phyloP scores from a whole-genome alignment of 2,888 invertebrate genomes.

The Conops quadrifasciatus region DNA sequence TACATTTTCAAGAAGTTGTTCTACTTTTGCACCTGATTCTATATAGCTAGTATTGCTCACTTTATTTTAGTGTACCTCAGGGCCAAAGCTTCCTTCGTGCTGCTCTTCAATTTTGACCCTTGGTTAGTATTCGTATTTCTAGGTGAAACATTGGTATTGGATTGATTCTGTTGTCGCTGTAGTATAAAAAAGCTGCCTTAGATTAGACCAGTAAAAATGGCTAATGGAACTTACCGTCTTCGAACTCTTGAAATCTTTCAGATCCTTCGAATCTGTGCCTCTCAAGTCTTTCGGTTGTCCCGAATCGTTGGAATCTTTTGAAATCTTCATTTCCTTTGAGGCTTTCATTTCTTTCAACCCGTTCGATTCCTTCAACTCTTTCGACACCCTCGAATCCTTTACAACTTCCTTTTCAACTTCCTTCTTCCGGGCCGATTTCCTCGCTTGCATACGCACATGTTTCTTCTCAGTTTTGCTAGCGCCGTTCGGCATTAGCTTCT shows the following conservation, averaged over 20 bases:
- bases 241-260: not conserved
- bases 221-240: not conserved
- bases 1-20: constrained; percentile 24
- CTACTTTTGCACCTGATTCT: constrained; percentile 25
- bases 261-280: not conserved
- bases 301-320: not conserved
- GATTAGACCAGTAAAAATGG: not conserved
- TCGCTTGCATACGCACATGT: not conserved
- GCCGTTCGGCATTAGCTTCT: not conserved
- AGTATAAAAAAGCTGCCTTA: not conserved
- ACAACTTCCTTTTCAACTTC: not conserved
- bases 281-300: not conserved
- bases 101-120: constrained; percentile 32
- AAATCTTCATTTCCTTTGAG: not conserved
- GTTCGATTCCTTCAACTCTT: not conserved
- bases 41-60: not conserved
- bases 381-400: not conserved
- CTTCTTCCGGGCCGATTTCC: not conserved
- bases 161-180: not conserved
- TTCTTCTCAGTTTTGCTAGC: not conserved
- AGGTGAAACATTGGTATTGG: not conserved
- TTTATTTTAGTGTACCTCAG: constrained; percentile 45
- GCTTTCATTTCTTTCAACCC: not conserved
- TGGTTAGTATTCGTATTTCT: not conserved
- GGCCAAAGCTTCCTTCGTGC: constrained; percentile 44